Evolutionary conservation across 2,113 vertebrate species (phyloP).

Genomic region (Orientallactaga bullata): DNA sequence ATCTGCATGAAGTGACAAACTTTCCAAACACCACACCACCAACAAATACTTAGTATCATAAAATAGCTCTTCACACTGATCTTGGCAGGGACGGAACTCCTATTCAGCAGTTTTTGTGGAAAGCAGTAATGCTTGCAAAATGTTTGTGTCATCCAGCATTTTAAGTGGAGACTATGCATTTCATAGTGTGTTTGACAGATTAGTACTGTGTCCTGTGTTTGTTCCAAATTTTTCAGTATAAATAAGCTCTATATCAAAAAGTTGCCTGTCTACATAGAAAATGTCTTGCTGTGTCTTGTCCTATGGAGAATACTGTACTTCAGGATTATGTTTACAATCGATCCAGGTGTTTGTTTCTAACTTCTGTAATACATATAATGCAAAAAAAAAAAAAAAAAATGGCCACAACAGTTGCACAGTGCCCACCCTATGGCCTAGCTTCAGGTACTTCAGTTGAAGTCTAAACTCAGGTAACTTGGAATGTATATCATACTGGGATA

Average conservation of each 20-base stretch:
- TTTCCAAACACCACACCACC: slow-evolving; percentile 83
- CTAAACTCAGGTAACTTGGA: slow-evolving; percentile 98
- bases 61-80: slow-evolving; percentile 87
- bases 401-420: slow-evolving; percentile 92
- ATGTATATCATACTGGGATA: slow-evolving; percentile 92
- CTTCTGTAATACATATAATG: slow-evolving; percentile 90
- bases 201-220: slow-evolving; percentile 93
- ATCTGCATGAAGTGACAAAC: slow-evolving; percentile 94
- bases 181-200: slow-evolving; percentile 92
- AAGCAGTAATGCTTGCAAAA: slow-evolving; percentile 88
- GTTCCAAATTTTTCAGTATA: slow-evolving; percentile 95
- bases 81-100: slow-evolving; percentile 89
- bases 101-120: slow-evolving; percentile 85
- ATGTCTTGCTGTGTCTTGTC: slow-evolving; percentile 93
- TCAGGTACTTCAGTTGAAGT: slow-evolving; percentile 96
- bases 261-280: slow-evolving; percentile 93
- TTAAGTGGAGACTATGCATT: slow-evolving; percentile 93
- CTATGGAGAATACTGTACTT: slow-evolving; percentile 91
- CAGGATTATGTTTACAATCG: slow-evolving; percentile 95
- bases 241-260: slow-evolving; percentile 95
- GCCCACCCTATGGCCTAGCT: slow-evolving; percentile 91
- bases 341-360: slow-evolving; percentile 93
- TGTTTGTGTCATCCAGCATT: slow-evolving; percentile 84
- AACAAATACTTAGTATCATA: slow-evolving; percentile 82
- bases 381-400: slow-evolving; percentile 87